phyloP scores from a whole-genome alignment of 2,113 vertebrate species.

The Peromyscus californicus region DNA sequence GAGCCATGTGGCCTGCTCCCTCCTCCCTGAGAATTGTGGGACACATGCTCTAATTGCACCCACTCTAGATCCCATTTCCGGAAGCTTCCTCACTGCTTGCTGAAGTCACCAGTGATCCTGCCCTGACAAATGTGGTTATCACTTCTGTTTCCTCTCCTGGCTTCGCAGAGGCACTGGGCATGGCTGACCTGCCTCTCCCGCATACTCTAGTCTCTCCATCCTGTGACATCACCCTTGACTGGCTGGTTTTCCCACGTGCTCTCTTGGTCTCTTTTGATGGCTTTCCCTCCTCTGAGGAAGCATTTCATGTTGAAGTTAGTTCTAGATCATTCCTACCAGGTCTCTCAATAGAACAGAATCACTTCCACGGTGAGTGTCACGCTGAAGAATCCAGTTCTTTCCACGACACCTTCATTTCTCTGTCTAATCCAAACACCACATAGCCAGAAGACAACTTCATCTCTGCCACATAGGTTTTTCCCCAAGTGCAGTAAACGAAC shows the following conservation, averaged over 20 bases:
- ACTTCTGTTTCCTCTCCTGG: not conserved
- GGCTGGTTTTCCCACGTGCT: not conserved
- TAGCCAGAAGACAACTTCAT: not conserved
- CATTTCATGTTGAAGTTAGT: not conserved
- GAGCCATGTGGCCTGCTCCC: not conserved
- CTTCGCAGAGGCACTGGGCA: not conserved
- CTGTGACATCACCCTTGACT: not conserved
- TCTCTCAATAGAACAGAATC: not conserved
- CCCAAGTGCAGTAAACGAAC: not conserved
- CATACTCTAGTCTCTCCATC: not conserved
- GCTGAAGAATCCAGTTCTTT: not conserved
- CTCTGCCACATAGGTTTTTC: not conserved
- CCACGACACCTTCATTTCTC: not conserved
- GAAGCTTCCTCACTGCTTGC: not conserved
- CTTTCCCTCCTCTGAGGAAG: not conserved
- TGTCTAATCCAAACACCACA: not conserved
- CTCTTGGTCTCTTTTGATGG: not conserved
- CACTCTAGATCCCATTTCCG: not conserved
- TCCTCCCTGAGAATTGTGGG: not conserved
- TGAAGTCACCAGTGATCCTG: not conserved
- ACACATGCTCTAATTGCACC: accelerated
- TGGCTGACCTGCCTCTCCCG: not conserved
- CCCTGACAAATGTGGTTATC: no score
- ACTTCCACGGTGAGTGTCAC: not conserved
- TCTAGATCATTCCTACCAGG: not conserved